Conservation (phyloP, 2,888 invertebrate genomes). For the Eulithis testata region DNA sequence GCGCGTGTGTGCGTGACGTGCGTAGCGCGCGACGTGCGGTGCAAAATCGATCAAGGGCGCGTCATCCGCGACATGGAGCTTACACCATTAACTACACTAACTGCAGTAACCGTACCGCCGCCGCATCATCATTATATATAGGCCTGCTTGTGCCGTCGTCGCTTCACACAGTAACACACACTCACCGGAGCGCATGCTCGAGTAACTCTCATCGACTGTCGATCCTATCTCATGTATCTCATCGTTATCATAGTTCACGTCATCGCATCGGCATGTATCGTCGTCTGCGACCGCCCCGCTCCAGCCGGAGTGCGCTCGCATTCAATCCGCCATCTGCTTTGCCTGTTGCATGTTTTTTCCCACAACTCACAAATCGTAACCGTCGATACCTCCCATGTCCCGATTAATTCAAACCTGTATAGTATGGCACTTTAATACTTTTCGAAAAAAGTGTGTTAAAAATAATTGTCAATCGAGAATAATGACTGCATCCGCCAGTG, state of each 20-base stretch:
- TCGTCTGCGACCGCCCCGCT: constrained; percentile 17
- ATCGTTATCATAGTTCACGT: constrained; percentile 20
- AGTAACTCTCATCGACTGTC: constrained; percentile 51
- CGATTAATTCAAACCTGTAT: constrained; percentile 72
- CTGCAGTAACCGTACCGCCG: constrained; percentile 64
- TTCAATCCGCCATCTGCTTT: constrained; percentile 57
- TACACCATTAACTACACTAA: constrained; percentile 84
- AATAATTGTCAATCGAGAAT: constrained; percentile 63
- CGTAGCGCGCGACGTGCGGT: constrained; percentile 68
- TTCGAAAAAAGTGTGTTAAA: constrained; percentile 60
- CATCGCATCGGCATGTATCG: constrained; percentile 11
- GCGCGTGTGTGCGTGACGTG: constrained; percentile 69
- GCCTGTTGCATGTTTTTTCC: constrained; percentile 71
- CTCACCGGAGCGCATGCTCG: constrained; percentile 60
- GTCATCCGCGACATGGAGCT: constrained; percentile 76
- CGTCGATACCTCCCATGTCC: constrained; percentile 62
- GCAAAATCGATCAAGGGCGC: constrained; percentile 82
- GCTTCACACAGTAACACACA: constrained; percentile 48
- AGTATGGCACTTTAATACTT: constrained; percentile 83
- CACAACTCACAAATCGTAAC: constrained; percentile 56
- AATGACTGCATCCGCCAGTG: constrained; percentile 76
- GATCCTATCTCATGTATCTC: constrained; percentile 25
- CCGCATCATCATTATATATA: constrained; percentile 45
- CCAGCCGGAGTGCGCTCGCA: constrained; percentile 25
- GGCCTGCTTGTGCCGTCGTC: constrained; percentile 36